phyloP scores from a whole-genome alignment of 64 coral and sea anemone genomes.

The Montipora sp. region DNA sequence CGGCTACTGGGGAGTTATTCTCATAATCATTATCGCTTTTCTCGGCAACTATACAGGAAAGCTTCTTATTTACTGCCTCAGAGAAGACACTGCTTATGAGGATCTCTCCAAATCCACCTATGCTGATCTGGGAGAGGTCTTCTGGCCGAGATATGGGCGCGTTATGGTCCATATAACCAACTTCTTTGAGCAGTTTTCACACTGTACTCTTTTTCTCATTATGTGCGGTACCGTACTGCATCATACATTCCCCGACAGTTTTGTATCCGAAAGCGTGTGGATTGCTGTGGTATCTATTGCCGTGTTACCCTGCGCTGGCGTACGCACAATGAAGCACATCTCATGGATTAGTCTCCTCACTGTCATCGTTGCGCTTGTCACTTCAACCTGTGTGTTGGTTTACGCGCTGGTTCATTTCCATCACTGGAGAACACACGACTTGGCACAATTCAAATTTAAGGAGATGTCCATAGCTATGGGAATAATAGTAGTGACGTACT shows the following conservation, averaged over 20 bases:
- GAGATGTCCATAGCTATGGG: constrained; percentile 87
- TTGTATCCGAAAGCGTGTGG: constrained; percentile 90
- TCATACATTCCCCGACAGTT: constrained; percentile 90
- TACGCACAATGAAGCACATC: constrained; percentile 92
- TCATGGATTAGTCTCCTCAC: constrained; percentile 93
- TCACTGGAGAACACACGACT: constrained; percentile 82
- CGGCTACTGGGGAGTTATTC: constrained; percentile 90
- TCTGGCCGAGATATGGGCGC: constrained; percentile 90
- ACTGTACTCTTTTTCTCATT: constrained; percentile 90
- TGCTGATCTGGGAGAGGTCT: constrained; percentile 87
- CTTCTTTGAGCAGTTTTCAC: constrained; percentile 94
- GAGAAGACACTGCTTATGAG: constrained; percentile 78
- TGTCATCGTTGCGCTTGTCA: constrained; percentile 82
- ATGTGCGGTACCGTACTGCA: constrained; percentile 95
- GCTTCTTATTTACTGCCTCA: constrained; percentile 87
- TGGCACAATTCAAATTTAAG: constrained; percentile 78
- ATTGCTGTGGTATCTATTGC: constrained; percentile 85
- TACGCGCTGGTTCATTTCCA: constrained; percentile 72
- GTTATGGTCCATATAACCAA: constrained; percentile 90
- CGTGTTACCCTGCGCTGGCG: constrained; percentile 79
- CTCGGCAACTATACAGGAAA: constrained; percentile 95
- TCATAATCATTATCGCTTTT: constrained; percentile 80
- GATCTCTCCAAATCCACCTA: constrained; percentile 73
- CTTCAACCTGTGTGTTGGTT: constrained; percentile 84
- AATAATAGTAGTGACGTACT: constrained; percentile 79